These are phyloP conservation scores for Hucho hucho DNA, from an alignment of 2,113 vertebrate species.

Conservation along the genomic window DNA sequence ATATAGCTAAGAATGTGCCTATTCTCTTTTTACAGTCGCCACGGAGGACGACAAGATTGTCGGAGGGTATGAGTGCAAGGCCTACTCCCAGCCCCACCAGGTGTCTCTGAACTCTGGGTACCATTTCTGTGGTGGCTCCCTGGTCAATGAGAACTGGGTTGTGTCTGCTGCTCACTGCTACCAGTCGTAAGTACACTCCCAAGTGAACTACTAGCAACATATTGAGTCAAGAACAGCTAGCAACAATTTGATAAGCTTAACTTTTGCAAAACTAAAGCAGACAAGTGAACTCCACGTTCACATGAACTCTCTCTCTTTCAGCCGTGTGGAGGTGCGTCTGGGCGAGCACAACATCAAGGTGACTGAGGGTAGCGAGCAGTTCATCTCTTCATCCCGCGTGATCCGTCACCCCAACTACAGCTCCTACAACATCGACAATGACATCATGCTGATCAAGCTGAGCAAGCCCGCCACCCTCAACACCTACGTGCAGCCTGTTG, in stretches of 20 bases:
- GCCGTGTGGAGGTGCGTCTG: conserved; percentile 9
- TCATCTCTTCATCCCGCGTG: neutral
- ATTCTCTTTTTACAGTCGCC: neutral
- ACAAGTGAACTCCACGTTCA: neutral
- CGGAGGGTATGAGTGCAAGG: conserved; percentile 4
- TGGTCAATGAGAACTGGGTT: conserved; percentile 9
- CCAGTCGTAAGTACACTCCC: neutral
- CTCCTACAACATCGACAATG: conserved; percentile 7
- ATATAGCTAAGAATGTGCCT: neutral
- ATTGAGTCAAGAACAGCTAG: neutral
- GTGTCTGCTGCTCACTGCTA: conserved; percentile 15
- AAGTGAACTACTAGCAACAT: neutral
- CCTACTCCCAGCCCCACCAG: neutral
- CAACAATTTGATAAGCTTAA: neutral
- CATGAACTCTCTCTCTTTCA: neutral
- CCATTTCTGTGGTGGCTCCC: conserved; percentile 14
- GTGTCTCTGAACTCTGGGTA: conserved; percentile 12
- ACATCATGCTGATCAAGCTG: conserved; percentile 14
- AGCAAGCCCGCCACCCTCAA: conserved; percentile 9
- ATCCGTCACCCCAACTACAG: conserved; percentile 8
- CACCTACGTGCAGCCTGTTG: neutral
- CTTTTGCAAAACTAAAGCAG: neutral
- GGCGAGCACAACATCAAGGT: conserved; percentile 5
- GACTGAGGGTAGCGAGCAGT: neutral
- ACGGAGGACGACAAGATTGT: conserved; percentile 10